Conservation (phyloP, 2,888 invertebrate species). For the Saturnia japonica region DNA sequence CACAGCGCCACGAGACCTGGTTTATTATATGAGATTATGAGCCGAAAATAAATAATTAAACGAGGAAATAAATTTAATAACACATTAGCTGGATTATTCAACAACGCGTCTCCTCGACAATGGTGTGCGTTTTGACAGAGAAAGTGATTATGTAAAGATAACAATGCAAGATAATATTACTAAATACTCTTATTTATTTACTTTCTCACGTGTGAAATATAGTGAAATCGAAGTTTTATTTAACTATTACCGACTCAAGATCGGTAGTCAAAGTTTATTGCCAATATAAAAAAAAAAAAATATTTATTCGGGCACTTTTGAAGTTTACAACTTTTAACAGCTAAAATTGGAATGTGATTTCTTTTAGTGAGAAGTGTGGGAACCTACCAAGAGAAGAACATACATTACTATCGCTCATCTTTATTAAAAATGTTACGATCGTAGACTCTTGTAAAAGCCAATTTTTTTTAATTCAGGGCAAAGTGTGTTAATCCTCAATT, state of each 20-base stretch:
- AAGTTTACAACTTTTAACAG: neutral
- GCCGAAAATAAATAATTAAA: neutral
- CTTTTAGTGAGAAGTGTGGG: neutral
- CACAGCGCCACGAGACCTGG: too few species aligned
- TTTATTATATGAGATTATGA: neutral
- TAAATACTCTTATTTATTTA: slow-evolving; percentile 1
- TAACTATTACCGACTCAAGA: neutral
- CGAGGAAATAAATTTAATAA: neutral
- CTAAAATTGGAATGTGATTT: neutral
- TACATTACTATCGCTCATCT: neutral
- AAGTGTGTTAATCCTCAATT: too few species aligned
- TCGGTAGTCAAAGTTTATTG: neutral
- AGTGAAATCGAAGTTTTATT: slow-evolving; percentile 5
- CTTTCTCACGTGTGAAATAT: slow-evolving; percentile 1
- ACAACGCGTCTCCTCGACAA: slow-evolving; percentile 13
- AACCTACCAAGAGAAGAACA: neutral
- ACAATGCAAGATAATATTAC: slow-evolving; percentile 20
- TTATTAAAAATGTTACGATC: neutral
- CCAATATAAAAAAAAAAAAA: too few species aligned
- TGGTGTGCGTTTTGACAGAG: slow-evolving; percentile 24
- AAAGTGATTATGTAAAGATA: slow-evolving; percentile 27
- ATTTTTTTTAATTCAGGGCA: too few species aligned
- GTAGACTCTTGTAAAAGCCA: neutral
- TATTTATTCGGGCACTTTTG: neutral
- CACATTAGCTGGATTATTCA: neutral